Base-by-base conservation (phyloP, 2,888 invertebrate genomes). In the Trichopria drosophilae region DNA sequence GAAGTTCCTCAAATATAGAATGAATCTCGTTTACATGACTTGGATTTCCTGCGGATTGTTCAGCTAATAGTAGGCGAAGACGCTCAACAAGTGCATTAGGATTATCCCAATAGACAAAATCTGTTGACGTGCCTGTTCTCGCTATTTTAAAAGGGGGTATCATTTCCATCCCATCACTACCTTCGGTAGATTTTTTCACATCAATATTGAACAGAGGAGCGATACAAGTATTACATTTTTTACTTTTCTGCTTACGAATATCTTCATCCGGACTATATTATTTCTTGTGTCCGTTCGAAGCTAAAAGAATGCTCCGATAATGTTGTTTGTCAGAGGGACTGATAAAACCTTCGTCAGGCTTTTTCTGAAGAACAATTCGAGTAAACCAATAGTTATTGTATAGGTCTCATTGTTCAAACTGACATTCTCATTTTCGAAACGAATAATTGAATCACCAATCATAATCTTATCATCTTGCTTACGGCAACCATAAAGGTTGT, bases 21-120 rank as follows among this genome's bases (percentile, higher is more conserved):
- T 36, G 36, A 36, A 36, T 36, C n/a, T 19, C 36, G 13, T 20
- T 36, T 4, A 12, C 13, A 34, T 34, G 34, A 5, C 15, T 34
- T 9, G 6, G 1, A 34, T 34, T 34, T 12, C 34, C 19, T 7
- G 34, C 15, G 5, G 34, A n/a, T 34, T 10, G 16, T 5, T 34
- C 34, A 13, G 34, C 3, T 2, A 34, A 18, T 4, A 34, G 5
- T 12, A 34, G 3, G 16, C 34, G 1, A 34, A 36, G 36, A 9
- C 20, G 19, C n/a, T 36, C 20, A n/a, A 36, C 20, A 6, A 31
- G n/a, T 31, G n/a, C 31, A 31, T 31, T 31, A n/a, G 31, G 31
- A 31, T 31, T 15, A 10, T 31, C 31, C 31, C n/a, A 31, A 31
- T 31, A 24, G 10, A 34, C 34, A 15, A 18, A 34, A 12, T 4